phyloP scores from a whole-genome alignment of 2,113 vertebrate genomes.

The Hippocampus guttulatus region DNA sequence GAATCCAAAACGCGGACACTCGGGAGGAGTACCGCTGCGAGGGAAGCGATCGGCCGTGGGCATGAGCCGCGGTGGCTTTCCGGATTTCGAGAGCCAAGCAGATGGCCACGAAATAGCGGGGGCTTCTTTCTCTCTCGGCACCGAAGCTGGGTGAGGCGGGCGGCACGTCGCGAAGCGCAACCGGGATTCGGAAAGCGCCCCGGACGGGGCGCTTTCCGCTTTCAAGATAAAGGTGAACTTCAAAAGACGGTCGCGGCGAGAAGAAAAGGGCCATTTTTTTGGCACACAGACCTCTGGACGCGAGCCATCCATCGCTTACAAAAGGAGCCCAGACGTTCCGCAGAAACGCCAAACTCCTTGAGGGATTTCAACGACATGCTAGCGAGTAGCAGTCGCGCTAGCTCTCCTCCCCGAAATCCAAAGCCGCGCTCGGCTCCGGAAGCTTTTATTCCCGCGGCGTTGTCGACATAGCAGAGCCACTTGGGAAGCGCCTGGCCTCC shows the following conservation, averaged over 20 bases:
- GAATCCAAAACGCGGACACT: too few relatives aligned
- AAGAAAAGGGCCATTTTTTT: conserved; percentile 29
- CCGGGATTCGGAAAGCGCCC: too few relatives aligned
- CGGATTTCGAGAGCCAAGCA: too few relatives aligned
- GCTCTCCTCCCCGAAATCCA: conserved; percentile 34
- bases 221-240: not conserved
- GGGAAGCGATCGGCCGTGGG: too few relatives aligned
- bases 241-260: conserved; percentile 2
- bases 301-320: conserved; percentile 72
- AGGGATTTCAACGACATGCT: conserved; percentile 71
- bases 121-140: too few relatives aligned
- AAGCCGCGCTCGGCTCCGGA: conserved; percentile 18
- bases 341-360: conserved; percentile 70
- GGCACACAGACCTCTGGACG: conserved; percentile 70
- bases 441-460: not conserved
- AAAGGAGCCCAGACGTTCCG: conserved; percentile 67
- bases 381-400: conserved; percentile 35
- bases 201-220: not conserved
- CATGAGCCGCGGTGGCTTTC: too few relatives aligned
- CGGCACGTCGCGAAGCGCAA: too few relatives aligned
- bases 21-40: too few relatives aligned
- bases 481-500: conserved; percentile 4
- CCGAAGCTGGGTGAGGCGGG: too few relatives aligned
- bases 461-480: conserved; percentile 34
- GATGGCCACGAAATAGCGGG: too few relatives aligned